Percentiles rank a stretch among this genome's conserved stretches.
phyloP scores from a whole-genome alignment of 2,888 invertebrate species.

The Philaethria dido region DNA sequence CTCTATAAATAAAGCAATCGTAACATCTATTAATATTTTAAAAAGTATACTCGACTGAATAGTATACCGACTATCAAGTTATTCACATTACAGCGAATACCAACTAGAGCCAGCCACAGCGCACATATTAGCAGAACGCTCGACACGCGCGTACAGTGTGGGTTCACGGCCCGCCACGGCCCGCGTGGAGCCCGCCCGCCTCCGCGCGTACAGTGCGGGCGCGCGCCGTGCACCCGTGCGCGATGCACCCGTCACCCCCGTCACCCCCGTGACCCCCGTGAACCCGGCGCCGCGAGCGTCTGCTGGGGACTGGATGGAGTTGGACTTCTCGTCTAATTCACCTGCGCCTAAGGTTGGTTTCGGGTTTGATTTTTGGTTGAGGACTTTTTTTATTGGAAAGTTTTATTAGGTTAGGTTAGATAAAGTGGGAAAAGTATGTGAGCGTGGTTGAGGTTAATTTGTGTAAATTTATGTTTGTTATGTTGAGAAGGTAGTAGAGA shows the following conservation, averaged over 20 bases:
- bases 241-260: slow-evolving; percentile 74
- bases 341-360: slow-evolving; percentile 56
- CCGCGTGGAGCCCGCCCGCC: slow-evolving; percentile 71
- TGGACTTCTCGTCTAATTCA: slow-evolving; percentile 76
- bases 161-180: slow-evolving; percentile 89
- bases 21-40: no score
- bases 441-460: no score
- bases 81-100: slow-evolving; percentile 83
- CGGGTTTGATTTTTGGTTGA: background rate
- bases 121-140: slow-evolving; percentile 85
- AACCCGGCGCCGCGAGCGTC: slow-evolving; percentile 60
- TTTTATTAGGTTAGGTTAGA: no score
- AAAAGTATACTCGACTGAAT: no score
- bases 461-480: no score
- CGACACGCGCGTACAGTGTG: slow-evolving; percentile 92
- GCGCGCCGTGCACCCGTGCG: slow-evolving; percentile 61
- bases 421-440: no score
- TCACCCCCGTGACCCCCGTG: slow-evolving; percentile 77
- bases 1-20: no score
- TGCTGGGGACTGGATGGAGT: slow-evolving; percentile 91
- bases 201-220: slow-evolving; percentile 82
- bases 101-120: slow-evolving; percentile 92
- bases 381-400: background rate
- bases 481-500: no score
- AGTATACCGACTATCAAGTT: no score